phyloP scores from a whole-genome alignment of 2,797 vertebrate species.

The Morelia viridis region DNA sequence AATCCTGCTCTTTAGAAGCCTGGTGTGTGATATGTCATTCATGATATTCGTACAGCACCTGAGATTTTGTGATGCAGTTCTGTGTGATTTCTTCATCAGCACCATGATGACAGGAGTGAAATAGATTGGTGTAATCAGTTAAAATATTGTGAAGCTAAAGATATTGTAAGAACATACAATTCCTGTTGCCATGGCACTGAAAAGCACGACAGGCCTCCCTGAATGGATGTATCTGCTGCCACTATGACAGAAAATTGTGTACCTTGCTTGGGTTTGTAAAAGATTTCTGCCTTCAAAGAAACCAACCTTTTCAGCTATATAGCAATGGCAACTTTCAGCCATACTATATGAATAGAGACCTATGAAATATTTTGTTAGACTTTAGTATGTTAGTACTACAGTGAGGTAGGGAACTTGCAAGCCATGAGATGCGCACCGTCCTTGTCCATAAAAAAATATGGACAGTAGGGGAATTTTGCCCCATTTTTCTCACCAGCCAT shows the following conservation, averaged over 20 bases:
- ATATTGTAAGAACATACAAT: neutral
- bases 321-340: neutral
- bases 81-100: neutral
- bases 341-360: neutral
- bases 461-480: neutral
- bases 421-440: neutral
- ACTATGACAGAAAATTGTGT: neutral
- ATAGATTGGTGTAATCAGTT: neutral
- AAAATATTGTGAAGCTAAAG: constrained; percentile 7
- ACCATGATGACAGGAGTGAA: neutral
- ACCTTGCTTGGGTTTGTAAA: neutral
- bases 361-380: neutral
- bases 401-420: neutral
- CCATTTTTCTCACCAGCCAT: neutral
- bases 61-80: neutral
- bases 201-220: neutral
- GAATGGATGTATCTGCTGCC: neutral
- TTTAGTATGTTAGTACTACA: neutral
- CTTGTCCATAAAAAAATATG: neutral
- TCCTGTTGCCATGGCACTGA: neutral
- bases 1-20: neutral
- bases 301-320: neutral
- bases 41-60: neutral
- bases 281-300: neutral
- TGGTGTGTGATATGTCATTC: neutral